Conservation (phyloP, 2,797 vertebrate genomes). For the Arnoldichthys spilopterus region DNA sequence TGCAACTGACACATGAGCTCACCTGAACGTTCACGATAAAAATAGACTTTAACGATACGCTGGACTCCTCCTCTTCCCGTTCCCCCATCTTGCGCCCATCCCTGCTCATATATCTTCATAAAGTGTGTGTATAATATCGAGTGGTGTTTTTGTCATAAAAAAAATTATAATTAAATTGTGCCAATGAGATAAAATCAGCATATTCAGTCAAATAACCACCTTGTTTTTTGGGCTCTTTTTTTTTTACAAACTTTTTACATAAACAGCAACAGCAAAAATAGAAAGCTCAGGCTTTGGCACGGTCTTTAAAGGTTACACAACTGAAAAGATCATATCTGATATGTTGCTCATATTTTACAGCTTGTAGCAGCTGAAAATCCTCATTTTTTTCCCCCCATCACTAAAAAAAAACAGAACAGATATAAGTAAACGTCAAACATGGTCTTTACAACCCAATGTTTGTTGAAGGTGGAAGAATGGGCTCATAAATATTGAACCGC, state of each 20-base stretch:
- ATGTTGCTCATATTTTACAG: neutral
- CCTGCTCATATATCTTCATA: constrained; percentile 24
- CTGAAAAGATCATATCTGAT: neutral
- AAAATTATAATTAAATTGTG: too few species aligned
- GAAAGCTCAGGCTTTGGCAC: neutral
- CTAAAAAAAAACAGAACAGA: constrained; percentile 61
- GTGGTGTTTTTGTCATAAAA: neutral
- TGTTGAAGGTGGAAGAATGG: constrained; percentile 80
- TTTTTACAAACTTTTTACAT: neutral
- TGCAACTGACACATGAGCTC: constrained; percentile 76
- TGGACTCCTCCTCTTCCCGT: constrained; percentile 44
- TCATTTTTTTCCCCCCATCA: neutral
- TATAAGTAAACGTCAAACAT: constrained; percentile 65
- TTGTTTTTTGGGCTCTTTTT: too few species aligned
- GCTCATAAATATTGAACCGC: constrained; percentile 75
- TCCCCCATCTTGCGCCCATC: constrained; percentile 5
- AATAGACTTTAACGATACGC: constrained; percentile 57
- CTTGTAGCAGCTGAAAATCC: constrained; percentile 7
- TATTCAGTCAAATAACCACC: too few species aligned
- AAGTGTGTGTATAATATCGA: constrained; percentile 1
- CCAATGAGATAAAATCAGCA: neutral
- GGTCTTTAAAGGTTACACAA: neutral
- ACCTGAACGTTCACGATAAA: constrained; percentile 62
- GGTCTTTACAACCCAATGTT: constrained; percentile 66
- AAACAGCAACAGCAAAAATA: neutral